A percentile compares a stretch with the other conserved stretches of the same genome.
Conservation (phyloP, 92 coral and sea anemone species). For the Ricordea florida region DNA sequence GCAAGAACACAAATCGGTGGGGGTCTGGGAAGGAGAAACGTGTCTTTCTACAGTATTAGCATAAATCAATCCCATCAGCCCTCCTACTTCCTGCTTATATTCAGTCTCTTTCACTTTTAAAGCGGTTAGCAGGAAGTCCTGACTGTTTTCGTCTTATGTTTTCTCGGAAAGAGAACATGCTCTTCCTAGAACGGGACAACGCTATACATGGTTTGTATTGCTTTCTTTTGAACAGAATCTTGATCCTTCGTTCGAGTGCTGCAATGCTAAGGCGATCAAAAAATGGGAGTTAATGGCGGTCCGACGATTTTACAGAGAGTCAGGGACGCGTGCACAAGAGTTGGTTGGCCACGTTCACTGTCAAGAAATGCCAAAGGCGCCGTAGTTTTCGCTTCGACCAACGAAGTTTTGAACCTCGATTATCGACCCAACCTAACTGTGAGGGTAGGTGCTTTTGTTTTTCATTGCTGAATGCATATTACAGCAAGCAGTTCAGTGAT, state of each 20-base stretch:
- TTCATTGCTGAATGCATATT: too few species aligned
- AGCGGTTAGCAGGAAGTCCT: too few species aligned
- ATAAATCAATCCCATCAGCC: too few species aligned
- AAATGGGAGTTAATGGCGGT: constrained; percentile 36
- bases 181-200: too few species aligned
- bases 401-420: constrained; percentile 18
- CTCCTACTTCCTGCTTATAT: too few species aligned
- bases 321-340: neutral
- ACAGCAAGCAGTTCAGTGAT: neutral
- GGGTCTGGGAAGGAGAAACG: too few species aligned
- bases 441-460: constrained; percentile 25
- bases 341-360: constrained; percentile 1
- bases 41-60: too few species aligned
- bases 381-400: constrained; percentile 31
- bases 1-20: too few species aligned
- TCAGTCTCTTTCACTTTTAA: too few species aligned
- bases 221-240: neutral
- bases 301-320: neutral
- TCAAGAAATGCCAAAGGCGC: constrained; percentile 16
- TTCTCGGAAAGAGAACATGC: too few species aligned
- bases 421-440: constrained; percentile 53
- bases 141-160: too few species aligned
- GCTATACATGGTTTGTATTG: neutral
- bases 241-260: neutral
- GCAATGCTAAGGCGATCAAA: constrained; percentile 1